Conservation (phyloP, 2,797 vertebrate species). For the Pteronotus mesoamericanus region DNA sequence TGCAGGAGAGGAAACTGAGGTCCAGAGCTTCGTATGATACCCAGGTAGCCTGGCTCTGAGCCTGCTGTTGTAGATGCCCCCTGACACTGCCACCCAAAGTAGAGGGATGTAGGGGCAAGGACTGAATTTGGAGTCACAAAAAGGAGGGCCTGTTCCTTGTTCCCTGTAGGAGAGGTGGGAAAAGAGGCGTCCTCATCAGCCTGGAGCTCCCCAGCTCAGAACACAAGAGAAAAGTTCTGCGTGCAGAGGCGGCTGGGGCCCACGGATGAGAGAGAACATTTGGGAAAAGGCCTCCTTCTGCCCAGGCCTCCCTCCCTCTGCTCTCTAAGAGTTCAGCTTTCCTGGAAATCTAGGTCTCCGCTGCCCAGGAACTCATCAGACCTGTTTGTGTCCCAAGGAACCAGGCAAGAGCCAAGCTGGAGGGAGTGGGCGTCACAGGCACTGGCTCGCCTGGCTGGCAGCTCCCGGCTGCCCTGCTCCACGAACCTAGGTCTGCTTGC, state of each 20-base stretch:
- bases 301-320: not conserved
- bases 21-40: not conserved
- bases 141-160: not conserved
- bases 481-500: not conserved
- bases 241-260: not conserved
- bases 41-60: not conserved
- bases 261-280: rapidly evolving
- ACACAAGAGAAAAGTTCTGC: not conserved
- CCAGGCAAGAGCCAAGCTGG: not conserved
- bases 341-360: not conserved
- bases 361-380: slow-evolving; percentile 3
- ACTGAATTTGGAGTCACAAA: not conserved
- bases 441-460: not conserved
- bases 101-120: rapidly evolving
- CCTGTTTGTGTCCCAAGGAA: not conserved
- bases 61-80: not conserved
- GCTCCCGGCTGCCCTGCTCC: not conserved
- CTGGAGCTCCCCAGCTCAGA: not conserved
- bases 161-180: not conserved
- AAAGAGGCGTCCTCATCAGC: too few species aligned
- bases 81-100: not conserved
- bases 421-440: not conserved
- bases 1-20: not conserved
- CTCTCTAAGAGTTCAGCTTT: slow-evolving; percentile 48
- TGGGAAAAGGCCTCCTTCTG: not conserved